Evolutionary conservation across 2,113 vertebrate genomes (phyloP).

Genomic region (Chloebia gouldiae): DNA sequence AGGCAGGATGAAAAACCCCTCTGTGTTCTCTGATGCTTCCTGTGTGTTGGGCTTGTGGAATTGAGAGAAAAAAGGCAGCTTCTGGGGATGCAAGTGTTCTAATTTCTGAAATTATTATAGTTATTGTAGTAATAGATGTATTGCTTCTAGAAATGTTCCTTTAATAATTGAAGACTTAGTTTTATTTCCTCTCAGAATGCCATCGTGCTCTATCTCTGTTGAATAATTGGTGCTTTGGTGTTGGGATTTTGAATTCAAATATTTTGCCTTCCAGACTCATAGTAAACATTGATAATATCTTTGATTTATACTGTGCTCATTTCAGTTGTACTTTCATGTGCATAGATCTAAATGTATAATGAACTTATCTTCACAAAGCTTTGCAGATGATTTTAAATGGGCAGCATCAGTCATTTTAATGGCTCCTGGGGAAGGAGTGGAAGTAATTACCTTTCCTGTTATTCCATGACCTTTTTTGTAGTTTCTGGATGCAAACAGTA

Average conservation of each 20-base stretch:
- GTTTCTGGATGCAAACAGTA: neutral
- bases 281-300: slow-evolving; percentile 6
- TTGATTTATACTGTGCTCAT: slow-evolving; percentile 18
- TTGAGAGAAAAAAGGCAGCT: neutral
- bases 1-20: neutral
- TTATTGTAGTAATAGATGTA: neutral
- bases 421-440: neutral
- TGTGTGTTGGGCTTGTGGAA: neutral
- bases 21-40: neutral
- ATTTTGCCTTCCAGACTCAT: slow-evolving; percentile 13
- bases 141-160: neutral
- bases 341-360: slow-evolving; percentile 29
- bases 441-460: slow-evolving; percentile 27
- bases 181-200: neutral
- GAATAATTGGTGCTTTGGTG: neutral
- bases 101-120: neutral
- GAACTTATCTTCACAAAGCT: slow-evolving; percentile 11
- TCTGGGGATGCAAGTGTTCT: neutral
- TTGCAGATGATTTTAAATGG: slow-evolving; percentile 21
- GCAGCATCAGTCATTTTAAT: slow-evolving; percentile 35
- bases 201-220: neutral
- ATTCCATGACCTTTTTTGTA: neutral
- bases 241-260: neutral
- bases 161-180: neutral
- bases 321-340: slow-evolving; percentile 12